Evolutionary conservation across 2,888 invertebrate species (phyloP).

Genomic region (Pollenia amentaria): DNA sequence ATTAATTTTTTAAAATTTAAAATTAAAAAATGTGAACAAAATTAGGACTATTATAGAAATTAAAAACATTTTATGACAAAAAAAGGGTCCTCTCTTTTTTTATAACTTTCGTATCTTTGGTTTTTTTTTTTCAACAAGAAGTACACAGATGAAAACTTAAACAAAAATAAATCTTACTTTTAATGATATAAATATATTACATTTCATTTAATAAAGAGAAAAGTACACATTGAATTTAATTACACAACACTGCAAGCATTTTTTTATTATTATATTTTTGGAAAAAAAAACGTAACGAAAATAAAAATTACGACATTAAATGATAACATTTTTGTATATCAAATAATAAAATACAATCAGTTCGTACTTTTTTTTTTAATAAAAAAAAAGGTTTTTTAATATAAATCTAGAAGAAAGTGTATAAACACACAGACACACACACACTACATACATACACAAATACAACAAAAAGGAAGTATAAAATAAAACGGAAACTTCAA

Average conservation of each 20-base stretch:
- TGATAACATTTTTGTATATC: conserved; percentile 57
- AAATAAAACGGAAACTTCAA: conserved; percentile 61
- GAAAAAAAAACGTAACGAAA: conserved; percentile 5
- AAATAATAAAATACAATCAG: conserved; percentile 54
- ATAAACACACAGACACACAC: conserved; percentile 24
- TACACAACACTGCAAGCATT: conserved; percentile 60
- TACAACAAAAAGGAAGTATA: conserved; percentile 31
- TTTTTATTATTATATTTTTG: neutral
- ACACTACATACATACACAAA: neutral
- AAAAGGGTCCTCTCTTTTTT: conserved; percentile 41
- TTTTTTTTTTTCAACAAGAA: conserved; percentile 4
- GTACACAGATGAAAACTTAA: conserved; percentile 37
- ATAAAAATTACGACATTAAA: conserved; percentile 52
- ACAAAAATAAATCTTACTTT: conserved; percentile 41
- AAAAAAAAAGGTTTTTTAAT: conserved; percentile 19
- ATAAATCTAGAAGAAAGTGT: conserved; percentile 36
- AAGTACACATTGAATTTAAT: conserved; percentile 64
- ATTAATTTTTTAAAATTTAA: conserved; percentile 38
- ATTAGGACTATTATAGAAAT: conserved; percentile 18
- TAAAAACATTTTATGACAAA: conserved; percentile 49
- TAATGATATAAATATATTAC: conserved; percentile 59
- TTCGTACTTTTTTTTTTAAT: neutral
- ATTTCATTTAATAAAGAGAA: conserved; percentile 50
- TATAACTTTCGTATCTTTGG: neutral
- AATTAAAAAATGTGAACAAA: conserved; percentile 59